Percentiles rank a stretch among this genome's conserved stretches.
Conservation (phyloP, 2,888 invertebrate species). For the Perizoma affinitatum region DNA sequence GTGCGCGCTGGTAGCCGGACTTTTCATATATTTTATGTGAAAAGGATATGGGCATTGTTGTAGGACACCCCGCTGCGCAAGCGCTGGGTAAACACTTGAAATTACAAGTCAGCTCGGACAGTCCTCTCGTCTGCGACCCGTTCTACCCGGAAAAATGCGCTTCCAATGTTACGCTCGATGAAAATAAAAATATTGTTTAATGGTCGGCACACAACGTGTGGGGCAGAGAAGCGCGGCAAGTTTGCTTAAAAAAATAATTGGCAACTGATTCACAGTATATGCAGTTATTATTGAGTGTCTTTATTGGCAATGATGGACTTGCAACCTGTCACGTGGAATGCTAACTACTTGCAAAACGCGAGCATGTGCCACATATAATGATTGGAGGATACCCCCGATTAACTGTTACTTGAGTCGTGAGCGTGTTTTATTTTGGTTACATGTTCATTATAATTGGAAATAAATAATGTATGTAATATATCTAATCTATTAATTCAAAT, state of each 20-base stretch:
- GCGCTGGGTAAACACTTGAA: conserved; percentile 80
- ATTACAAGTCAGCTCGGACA: conserved; percentile 77
- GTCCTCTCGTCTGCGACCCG: conserved; percentile 46
- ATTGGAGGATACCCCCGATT: too few species aligned
- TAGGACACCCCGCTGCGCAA: conserved; percentile 73
- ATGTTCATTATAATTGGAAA: background rate
- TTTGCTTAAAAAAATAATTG: conserved; percentile 34
- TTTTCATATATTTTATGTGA: conserved; percentile 84
- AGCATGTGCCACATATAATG: too few species aligned
- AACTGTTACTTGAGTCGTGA: background rate
- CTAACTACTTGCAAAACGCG: too few species aligned
- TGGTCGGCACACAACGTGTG: conserved; percentile 45
- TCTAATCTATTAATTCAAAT: too few species aligned
- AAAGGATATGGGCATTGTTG: conserved; percentile 83
- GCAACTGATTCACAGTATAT: conserved; percentile 13
- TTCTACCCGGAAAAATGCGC: conserved; percentile 69
- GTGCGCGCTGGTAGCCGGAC: conserved; percentile 73
- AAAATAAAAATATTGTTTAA: conserved; percentile 68
- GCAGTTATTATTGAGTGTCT: conserved; percentile 22
- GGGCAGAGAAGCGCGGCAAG: conserved; percentile 34
- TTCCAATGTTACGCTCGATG: conserved; percentile 80
- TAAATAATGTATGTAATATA: background rate
- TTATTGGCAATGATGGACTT: background rate
- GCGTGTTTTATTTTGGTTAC: too few species aligned
- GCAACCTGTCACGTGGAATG: too few species aligned